Base-by-base conservation (phyloP, 2,888 invertebrate species). In the Ectobius pallidus region DNA sequence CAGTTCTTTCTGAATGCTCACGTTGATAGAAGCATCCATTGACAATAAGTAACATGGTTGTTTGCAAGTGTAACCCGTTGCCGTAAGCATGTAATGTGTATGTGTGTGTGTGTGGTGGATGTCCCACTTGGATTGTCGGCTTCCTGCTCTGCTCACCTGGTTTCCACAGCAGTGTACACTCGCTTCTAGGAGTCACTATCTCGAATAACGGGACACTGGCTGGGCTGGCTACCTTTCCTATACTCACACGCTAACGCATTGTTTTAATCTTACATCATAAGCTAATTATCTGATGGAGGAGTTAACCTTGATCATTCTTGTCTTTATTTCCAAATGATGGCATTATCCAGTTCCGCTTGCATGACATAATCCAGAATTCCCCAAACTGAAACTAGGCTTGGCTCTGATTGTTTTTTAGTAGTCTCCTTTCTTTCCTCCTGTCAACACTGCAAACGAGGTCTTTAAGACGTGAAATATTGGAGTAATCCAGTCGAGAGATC, bases 141-240 rank as follows among this genome's bases (percentile, higher is more conserved):
- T 65, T 65, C 42, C 65, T 65, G 65, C 42, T 65, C 65, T 65
- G 65, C 27, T 65, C 65, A 65, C 65, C 65, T 65, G 44, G 25
- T 65, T 65, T 65, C 62, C 18, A 62, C 39, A 62, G 34, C 27
- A 27, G 30, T 14, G 20, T 55, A n/a, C 46, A 16, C 16, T 46
- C 46, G 16, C 46, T 46, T 46, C 52, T 52, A 6, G 58, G 58
- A 58, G 58, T 58, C n/a, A 58, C 58, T 58, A 58, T 58, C 30
- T 32, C 58, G 30, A 30, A 16, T 58, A 58, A 58, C 58, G 58
- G 58, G 30, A 58, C 58, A 58, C 34, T 34, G 58, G n/a, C 32
- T 27, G 58, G 58, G 30, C 27, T 52, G 52, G 3, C n/a, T 46
- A 18, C 52, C 52, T 52, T 52, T 18, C 52, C n/a, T 16, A 14